A percentile compares a stretch with the other conserved stretches of the same genome.
Conservation (phyloP, 2,113 vertebrate species). For the Scopus umbretta region DNA sequence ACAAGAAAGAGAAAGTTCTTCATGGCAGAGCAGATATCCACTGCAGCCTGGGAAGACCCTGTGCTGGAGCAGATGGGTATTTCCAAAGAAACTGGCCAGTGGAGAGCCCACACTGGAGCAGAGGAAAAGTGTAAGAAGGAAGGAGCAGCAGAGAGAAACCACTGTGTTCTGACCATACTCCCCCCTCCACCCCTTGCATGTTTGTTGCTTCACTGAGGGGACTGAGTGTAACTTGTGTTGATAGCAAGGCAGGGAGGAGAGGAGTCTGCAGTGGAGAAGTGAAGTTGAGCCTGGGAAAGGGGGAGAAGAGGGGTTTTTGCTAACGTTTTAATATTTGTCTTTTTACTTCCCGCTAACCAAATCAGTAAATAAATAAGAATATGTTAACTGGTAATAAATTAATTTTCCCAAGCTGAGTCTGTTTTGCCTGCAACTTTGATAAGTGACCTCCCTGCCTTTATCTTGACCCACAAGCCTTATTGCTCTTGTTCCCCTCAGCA, state of each 20-base stretch:
- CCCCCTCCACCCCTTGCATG: fast-evolving
- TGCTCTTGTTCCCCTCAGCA: not conserved
- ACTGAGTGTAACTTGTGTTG: not conserved
- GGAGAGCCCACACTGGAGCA: not conserved
- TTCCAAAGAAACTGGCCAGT: not conserved
- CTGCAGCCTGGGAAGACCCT: not conserved
- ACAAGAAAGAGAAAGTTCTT: not conserved
- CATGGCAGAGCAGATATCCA: not conserved
- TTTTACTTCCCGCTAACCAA: not conserved
- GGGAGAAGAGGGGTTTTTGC: not conserved
- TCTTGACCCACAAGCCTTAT: not conserved
- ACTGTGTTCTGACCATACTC: fast-evolving
- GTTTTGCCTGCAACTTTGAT: not conserved
- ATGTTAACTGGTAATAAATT: not conserved
- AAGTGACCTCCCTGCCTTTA: not conserved
- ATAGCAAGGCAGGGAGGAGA: not conserved
- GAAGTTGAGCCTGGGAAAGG: not conserved
- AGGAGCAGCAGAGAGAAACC: not conserved
- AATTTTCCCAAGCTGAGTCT: not conserved
- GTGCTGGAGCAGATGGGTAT: not conserved
- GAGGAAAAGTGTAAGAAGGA: not conserved
- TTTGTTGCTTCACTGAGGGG: not conserved
- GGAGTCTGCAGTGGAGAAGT: not conserved
- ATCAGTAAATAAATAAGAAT: not conserved
- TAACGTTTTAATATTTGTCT: not conserved